A percentile compares a stretch with the other conserved stretches of the same genome.
Conservation (phyloP, 2,797 vertebrate species). For the Sebastes matsubarae region DNA sequence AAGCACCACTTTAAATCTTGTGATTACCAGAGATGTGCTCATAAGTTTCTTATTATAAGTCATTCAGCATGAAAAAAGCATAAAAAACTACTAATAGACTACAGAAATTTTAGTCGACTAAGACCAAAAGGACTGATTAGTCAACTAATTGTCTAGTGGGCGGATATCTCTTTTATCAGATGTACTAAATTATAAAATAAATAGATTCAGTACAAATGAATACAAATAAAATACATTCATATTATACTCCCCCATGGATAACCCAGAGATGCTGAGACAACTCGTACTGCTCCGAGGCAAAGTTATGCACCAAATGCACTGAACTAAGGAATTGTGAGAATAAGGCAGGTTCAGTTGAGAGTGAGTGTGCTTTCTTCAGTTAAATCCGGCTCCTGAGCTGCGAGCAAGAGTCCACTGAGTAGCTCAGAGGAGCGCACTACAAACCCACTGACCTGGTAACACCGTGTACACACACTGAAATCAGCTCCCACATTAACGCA, state of each 20-base stretch:
- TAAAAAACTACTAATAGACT: rapidly evolving
- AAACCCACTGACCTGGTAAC: constrained; percentile 69
- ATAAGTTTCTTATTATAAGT: not conserved
- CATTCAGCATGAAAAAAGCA: not conserved
- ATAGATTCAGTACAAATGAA: not conserved
- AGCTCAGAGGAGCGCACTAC: constrained; percentile 13
- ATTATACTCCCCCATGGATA: not conserved
- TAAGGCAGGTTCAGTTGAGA: not conserved
- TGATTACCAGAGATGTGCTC: too few relatives aligned
- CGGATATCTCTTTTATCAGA: not conserved
- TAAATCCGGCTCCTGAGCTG: constrained; percentile 22
- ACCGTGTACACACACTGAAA: constrained; percentile 18
- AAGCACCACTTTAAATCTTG: too few relatives aligned
- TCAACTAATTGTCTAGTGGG: too few relatives aligned
- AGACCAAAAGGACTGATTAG: too few relatives aligned
- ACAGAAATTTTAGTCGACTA: rapidly evolving
- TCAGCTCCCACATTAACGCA: constrained; percentile 35
- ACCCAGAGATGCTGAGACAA: not conserved
- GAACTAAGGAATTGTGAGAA: constrained; percentile 17
- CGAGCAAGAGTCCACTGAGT: constrained; percentile 15
- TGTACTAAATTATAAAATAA: not conserved
- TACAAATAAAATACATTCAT: not conserved
- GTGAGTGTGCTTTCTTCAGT: constrained; percentile 13
- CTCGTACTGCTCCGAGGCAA: not conserved
- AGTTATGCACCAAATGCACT: constrained; percentile 6